Evolutionary conservation across 2,888 invertebrate species (phyloP).

Genomic region (Coenonympha glycerion): DNA sequence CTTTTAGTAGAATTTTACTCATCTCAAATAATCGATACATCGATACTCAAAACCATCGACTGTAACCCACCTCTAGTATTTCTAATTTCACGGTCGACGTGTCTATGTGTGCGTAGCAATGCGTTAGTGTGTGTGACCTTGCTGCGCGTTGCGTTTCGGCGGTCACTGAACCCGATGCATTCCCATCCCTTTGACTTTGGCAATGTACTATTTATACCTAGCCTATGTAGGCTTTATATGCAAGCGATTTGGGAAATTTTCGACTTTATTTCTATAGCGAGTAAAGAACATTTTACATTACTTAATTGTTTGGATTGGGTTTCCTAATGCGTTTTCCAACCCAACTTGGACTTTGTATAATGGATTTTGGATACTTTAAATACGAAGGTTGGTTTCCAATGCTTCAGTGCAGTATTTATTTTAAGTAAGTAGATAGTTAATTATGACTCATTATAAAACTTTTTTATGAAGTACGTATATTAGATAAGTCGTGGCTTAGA

Average conservation of each 20-base stretch:
- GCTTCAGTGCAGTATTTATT: no score
- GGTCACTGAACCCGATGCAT: constrained; percentile 67
- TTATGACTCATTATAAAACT: no score
- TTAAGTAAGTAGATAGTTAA: no score
- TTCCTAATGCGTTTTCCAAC: not conserved
- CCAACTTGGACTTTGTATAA: not conserved
- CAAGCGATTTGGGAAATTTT: not conserved
- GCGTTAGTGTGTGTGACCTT: constrained; percentile 70
- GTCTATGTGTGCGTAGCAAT: constrained; percentile 43
- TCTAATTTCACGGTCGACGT: constrained; percentile 70
- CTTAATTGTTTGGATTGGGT: not conserved
- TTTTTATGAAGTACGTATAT: no score
- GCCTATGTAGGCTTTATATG: constrained; percentile 16
- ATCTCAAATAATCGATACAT: not conserved
- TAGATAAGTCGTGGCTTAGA: no score
- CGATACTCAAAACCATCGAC: constrained; percentile 20
- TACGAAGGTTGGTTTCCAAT: no score
- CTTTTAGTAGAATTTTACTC: no score
- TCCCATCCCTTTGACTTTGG: constrained; percentile 68
- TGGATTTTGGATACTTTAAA: not conserved
- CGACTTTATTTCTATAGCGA: not conserved
- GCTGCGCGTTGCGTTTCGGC: constrained; percentile 65
- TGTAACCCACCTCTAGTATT: constrained; percentile 53
- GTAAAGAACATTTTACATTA: not conserved
- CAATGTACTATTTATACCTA: constrained; percentile 33